A percentile compares a stretch with the other conserved stretches of the same genome.
Evolutionary conservation across 2,888 invertebrate genomes (phyloP).

Genomic region (Cyclophora albipunctata): DNA sequence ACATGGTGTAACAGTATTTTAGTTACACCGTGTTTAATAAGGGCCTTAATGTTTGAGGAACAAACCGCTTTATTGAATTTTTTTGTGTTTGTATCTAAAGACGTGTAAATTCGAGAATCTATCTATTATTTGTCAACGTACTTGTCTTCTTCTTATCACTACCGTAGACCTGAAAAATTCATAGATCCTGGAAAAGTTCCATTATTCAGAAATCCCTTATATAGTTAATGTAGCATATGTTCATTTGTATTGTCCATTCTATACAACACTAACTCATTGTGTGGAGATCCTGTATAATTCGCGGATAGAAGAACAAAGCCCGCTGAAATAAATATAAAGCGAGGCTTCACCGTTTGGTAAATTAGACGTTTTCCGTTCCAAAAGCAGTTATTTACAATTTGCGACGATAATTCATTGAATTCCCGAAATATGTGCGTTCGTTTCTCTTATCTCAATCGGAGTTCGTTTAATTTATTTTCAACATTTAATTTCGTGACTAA

Average conservation of each 20-base stretch:
- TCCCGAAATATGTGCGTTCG: constrained; percentile 27
- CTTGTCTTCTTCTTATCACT: too few relatives aligned
- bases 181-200: too few relatives aligned
- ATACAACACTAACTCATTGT: background rate
- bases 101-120: too few relatives aligned
- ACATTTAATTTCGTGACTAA: background rate
- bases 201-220: too few relatives aligned
- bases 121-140: too few relatives aligned
- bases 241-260: constrained; percentile 2
- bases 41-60: too few relatives aligned
- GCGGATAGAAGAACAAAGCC: constrained; percentile 71
- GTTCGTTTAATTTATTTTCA: background rate
- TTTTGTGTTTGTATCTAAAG: too few relatives aligned
- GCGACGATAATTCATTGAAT: constrained; percentile 47
- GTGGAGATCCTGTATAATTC: constrained; percentile 52
- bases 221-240: too few relatives aligned
- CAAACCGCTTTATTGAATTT: too few relatives aligned
- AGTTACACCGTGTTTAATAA: too few relatives aligned
- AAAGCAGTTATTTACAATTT: constrained; percentile 41
- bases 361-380: constrained; percentile 36
- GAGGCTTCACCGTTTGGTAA: constrained; percentile 38
- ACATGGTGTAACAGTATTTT: too few relatives aligned
- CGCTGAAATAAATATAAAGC: constrained; percentile 61
- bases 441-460: constrained; percentile 4
- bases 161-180: too few relatives aligned